Base-by-base conservation (phyloP, 2,888 invertebrate species). In the Morpho achilles region DNA sequence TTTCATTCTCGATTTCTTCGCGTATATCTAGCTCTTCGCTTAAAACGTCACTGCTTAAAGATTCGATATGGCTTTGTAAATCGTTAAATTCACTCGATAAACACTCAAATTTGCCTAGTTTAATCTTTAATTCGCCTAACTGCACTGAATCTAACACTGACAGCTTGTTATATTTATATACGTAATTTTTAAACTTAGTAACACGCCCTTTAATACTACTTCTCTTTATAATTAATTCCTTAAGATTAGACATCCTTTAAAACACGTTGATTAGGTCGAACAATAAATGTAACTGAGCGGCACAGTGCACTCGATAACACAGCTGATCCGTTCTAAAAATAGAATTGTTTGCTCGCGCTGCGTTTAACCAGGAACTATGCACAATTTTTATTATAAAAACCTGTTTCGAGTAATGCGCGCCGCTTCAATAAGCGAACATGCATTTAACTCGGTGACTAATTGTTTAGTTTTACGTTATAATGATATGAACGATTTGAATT, bases 141-240 rank as follows among this genome's bases (percentile, higher is more conserved):
- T 16, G 16, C 16, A 16, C 16, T 16, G 16, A 16, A 16, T 16
- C 16, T 16, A 16, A 16, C 1, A 16, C 16, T 16, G 16, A 16
- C 16, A 16, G 16, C 16, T 16, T 16, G 16, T 16, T 16, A 16
- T 16, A 16, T 1, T 10, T 7, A 45, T 50, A 23, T 60, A 39
- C 45, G 39, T 51, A 46, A 22, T 46, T 57, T 10, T 49, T 52
- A 48, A 57, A 57, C 43, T 51, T 57, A 6, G 57, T 57, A 43
- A 52, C 44, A 42, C 57, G 57, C 3, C 52, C 57, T 10, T 52
- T 57, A 16, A 54, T 41, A 22, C 16, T 41, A 40, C 54, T 54
- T 48, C 48, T 47, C 16, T 54, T 50, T 41, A 39, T 10, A 49
- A 39, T 39, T 49, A 49, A 39, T n/a, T 49, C 49, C 39, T 49